Evolutionary conservation across 2,888 invertebrate species (phyloP).

Genomic region (Drosophila villosipedis): DNA sequence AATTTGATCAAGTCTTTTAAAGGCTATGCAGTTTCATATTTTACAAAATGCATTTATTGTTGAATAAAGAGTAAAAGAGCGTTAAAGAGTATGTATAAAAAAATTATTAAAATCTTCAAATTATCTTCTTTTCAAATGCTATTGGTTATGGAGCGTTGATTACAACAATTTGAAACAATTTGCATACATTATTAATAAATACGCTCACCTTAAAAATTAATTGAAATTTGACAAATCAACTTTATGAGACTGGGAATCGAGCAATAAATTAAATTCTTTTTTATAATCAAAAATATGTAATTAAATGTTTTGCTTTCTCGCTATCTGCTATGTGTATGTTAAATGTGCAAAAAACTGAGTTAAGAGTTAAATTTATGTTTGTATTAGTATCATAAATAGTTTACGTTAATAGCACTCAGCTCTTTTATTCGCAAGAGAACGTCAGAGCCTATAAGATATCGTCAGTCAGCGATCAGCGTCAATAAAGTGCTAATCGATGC

Average conservation of each 20-base stretch:
- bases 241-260: background rate
- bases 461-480: conserved; percentile 1
- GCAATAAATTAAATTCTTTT: background rate
- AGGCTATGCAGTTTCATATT: background rate
- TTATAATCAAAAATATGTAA: background rate
- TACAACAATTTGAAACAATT: background rate
- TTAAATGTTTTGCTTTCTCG: background rate
- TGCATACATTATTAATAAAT: background rate
- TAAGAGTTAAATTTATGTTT: background rate
- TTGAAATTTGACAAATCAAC: background rate
- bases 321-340: background rate
- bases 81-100: too few relatives aligned
- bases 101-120: background rate
- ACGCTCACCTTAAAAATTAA: background rate
- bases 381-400: background rate
- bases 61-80: background rate
- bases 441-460: background rate
- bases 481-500: conserved; percentile 32
- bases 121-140: background rate
- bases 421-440: too few relatives aligned
- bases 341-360: background rate
- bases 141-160: background rate
- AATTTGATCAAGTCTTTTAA: background rate
- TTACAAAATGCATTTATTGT: accelerated
- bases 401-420: background rate